Evolutionary conservation across 2,888 invertebrate species (phyloP), one percentile per base, ranked within the genome.

Genomic region (Agrilus biguttatus): DNA sequence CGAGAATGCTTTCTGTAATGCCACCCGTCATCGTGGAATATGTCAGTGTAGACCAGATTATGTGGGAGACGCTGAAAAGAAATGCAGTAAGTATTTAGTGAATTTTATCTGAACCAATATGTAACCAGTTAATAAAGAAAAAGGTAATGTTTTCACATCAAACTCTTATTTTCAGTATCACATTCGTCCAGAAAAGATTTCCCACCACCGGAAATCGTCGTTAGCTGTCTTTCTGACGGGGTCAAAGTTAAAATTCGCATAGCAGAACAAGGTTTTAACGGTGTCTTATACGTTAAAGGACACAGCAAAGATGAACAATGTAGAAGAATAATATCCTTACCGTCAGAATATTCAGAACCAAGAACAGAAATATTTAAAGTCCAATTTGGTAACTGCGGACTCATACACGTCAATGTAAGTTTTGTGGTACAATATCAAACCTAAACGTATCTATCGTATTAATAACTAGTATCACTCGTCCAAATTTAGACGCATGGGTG

Each of bases 291-390:
- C 57, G 92, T 93, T 0, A 92, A 92, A 68, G 91, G 92, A 32
- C 88, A 91, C 67, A 91, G 91, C 62, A 91, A 92, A 63, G 89
- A 92, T 56, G 88, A 89, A 60, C 79, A 87, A 48, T 93, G 92
- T 61, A 76, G 91, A 49, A 73, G 83, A 41, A 80, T 88, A 1
- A 80, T 90, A 2, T 82, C 83, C 33, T 73, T 86, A 43, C 78
- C 85, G 8, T 75, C 77, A 8, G 81, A 84, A 54, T 28, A 28
- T 69, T 57, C 45, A 36, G 70, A 73, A 41, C 76, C 77, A 39
- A 73, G 74, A 51, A 75, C 77, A 7, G 83, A 87, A 58, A 80
- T 83, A 55, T 66, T 66, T 50, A 66, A 65, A 51, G 90, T 92
- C 21, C 79, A 83, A 55, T 93, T 93, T 58, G 91, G 91, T 51